A percentile compares a stretch with the other conserved stretches of the same genome.
Conservation (phyloP, 2,888 invertebrate genomes). For the Neuroscelio doddi region DNA sequence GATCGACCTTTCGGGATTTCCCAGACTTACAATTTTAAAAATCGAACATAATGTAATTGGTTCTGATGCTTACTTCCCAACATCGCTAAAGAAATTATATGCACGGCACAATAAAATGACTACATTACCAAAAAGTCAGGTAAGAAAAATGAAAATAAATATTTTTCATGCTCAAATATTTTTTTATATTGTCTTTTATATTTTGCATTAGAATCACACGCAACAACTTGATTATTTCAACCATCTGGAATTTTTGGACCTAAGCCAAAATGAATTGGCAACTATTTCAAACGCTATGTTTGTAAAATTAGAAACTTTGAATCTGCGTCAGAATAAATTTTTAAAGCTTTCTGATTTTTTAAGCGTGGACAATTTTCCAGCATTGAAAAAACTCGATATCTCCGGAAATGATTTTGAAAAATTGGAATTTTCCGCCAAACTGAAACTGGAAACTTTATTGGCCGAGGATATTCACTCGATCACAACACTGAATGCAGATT, state of each 20-base stretch:
- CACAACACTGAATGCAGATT: slow-evolving; percentile 65
- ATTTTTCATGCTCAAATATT: no score
- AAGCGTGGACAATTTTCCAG: slow-evolving; percentile 72
- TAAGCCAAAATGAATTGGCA: slow-evolving; percentile 67
- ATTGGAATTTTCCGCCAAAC: slow-evolving; percentile 73
- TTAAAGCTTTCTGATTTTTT: slow-evolving; percentile 72
- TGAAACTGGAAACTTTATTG: slow-evolving; percentile 72
- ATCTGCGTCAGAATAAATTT: slow-evolving; percentile 74
- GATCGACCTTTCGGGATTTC: slow-evolving; percentile 42
- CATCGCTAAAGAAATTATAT: slow-evolving; percentile 51
- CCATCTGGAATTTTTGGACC: slow-evolving; percentile 52
- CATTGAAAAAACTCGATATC: slow-evolving; percentile 73
- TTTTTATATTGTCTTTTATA: no score
- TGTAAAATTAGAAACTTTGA: slow-evolving; percentile 72
- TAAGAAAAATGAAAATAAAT: slow-evolving; percentile 24
- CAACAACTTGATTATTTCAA: no score
- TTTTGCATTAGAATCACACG: background rate
- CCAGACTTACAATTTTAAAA: slow-evolving; percentile 45
- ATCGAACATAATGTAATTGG: slow-evolving; percentile 57
- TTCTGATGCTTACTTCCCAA: slow-evolving; percentile 50
- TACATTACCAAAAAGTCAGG: slow-evolving; percentile 41
- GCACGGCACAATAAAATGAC: slow-evolving; percentile 54
- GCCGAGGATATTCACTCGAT: slow-evolving; percentile 59
- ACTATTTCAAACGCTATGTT: slow-evolving; percentile 72
- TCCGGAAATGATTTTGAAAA: slow-evolving; percentile 74